Evolutionary conservation across 2,113 vertebrate species (phyloP).

Genomic region (Madoqua kirkii): DNA sequence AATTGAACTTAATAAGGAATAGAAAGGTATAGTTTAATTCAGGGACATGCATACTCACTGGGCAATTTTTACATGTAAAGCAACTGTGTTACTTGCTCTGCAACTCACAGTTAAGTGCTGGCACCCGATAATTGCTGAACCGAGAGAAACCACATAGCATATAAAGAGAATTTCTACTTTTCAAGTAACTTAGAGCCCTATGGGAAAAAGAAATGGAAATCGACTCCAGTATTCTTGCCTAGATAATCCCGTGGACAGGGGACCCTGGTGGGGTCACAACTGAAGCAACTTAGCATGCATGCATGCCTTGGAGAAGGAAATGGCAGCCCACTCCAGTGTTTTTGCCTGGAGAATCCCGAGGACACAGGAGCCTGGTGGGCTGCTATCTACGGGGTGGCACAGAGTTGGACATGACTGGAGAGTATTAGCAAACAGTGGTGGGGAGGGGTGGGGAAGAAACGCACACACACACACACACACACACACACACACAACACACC

Average conservation of each 20-base stretch:
- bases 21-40: neutral
- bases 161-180: neutral
- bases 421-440: neutral
- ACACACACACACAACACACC: neutral
- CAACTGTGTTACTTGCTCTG: neutral
- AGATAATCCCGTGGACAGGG: neutral
- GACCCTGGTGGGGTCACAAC: too few species aligned
- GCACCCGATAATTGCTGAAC: neutral
- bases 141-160: neutral
- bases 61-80: neutral
- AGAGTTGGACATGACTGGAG: neutral
- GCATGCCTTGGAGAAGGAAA: neutral
- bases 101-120: neutral
- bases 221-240: neutral
- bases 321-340: neutral
- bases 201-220: neutral
- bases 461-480: neutral
- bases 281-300: neutral
- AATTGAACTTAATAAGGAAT: neutral
- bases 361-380: neutral
- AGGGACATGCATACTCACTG: neutral
- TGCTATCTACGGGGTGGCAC: neutral
- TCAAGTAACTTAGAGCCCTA: neutral
- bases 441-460: neutral
- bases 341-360: neutral